Base-by-base conservation (phyloP, 2,113 vertebrate genomes). In the Datnioides undecimradiatus region DNA sequence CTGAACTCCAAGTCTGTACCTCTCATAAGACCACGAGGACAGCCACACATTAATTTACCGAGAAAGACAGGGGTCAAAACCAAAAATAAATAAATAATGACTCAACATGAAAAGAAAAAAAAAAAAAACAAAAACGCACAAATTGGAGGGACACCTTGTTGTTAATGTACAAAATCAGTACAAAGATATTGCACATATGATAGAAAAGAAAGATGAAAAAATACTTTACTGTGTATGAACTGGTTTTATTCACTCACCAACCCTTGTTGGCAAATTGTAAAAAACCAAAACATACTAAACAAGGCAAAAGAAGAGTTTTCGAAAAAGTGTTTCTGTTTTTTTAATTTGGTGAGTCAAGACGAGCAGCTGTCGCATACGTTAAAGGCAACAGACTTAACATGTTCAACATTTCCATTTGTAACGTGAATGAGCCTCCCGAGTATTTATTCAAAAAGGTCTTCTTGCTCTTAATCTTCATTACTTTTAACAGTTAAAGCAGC, bases 161-260 rank as follows among this genome's bases (percentile, higher is more conserved):
- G 79, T 85, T 84, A 80, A 93, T 87, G 90, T 90, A 93, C 89
- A 85, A 87, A 89, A 87, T 91, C 90, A 82, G 80, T 76, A 88
- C 88, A 92, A 90, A 90, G 87, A 92, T 95, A 95, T 95, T 95
- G 94, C 94, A 95, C 93, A 66, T 87, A 55, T 62, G 74, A 89
- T 82, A 83, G 69, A 87, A 93, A 91, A 40, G n/a, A 89, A 83
- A 80, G 43, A 65, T 66, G 69, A 71, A 73, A 84, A 83, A 85
- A 85, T 70, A 83, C 54, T 83, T 88, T 80, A 82, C 70, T 87
- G 60, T 67, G 73, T 72, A 83, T 69, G 81, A 88, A 82, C 74
- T 52, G 51, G 90, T 91, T 90, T 87, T 74, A 83, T 86, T 88
- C 81, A 79, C 82, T 88, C 83, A 80, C 88, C 80, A 84, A 64